Conservation (phyloP, 2,888 invertebrate genomes). For the Noctua janthina region DNA sequence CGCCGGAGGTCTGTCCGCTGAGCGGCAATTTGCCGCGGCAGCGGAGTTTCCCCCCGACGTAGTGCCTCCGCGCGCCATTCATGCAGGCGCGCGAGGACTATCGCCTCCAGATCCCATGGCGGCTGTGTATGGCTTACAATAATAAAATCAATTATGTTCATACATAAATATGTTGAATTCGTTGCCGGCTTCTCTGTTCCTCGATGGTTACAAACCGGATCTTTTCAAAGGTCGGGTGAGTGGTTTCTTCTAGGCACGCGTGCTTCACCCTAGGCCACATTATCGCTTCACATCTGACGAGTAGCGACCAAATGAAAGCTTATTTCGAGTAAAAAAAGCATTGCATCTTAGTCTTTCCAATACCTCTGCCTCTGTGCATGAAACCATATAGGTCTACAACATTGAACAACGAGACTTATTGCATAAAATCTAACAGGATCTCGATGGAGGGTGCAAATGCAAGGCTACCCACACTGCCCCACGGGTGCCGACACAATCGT, state of each 20-base stretch:
- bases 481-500: constrained; percentile 18
- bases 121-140: too few relatives aligned
- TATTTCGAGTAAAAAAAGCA: background rate
- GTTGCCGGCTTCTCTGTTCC: background rate
- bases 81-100: too few relatives aligned
- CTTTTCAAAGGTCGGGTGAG: background rate
- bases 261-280: background rate
- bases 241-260: background rate
- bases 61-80: too few relatives aligned
- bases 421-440: background rate
- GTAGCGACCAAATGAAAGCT: background rate
- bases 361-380: background rate
- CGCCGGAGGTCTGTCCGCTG: too few relatives aligned
- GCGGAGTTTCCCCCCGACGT: too few relatives aligned
- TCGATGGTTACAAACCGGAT: background rate
- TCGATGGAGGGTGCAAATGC: background rate
- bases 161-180: background rate
- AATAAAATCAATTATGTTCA: too few relatives aligned
- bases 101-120: too few relatives aligned
- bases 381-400: background rate
- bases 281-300: background rate
- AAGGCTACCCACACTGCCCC: background rate
- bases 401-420: constrained; percentile 1
- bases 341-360: background rate
- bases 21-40: too few relatives aligned